Evolutionary conservation across 2,113 vertebrate genomes (phyloP), one percentile per base, ranked within the genome.

Genomic region (Grallaria varia): DNA sequence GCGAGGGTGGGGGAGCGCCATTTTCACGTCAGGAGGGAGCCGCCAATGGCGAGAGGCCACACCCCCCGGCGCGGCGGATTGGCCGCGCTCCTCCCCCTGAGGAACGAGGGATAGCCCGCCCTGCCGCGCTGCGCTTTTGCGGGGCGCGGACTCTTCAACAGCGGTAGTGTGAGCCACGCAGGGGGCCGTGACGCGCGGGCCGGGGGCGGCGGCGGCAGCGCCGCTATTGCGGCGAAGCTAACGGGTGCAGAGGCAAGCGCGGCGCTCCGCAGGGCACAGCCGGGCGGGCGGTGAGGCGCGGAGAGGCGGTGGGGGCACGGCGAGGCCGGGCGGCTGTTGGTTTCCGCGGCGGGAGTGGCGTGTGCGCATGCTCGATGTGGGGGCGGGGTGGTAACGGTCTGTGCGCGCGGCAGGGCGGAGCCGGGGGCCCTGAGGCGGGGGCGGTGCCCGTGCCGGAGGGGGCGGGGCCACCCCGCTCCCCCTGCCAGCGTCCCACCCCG

Each of bases 141-240:
- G 49, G 90, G 78, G 95, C 81, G 92, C 93, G 77, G 93, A 81
- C 94, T 89, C 68, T 93, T 89, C n/a, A 84, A 79, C 53, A 73
- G 85, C 77, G 64, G 39, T 64, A 89, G 40, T 66, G 42, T 10
- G 83, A 66, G 64, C 58, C 4, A 74, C n/a, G 67, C 27, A 22
- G 49, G n/a, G 52, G 6, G 44, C 21, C 3, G 56, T 6, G 40
- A 11, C 30, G 31, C 15, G 60, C 27, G 39, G 37, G 37, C 2
- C 42, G 4, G 6, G 2, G 28, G 52, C 52, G 40, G 59, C 5
- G 37, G 18, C 22, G 31, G 6, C 50, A 50, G 63, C 24, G 76
- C 18, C 19, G 44, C 23, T 64, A n/a, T n/a, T n/a, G 73, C 63
- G 77, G 27, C 45, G 33, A 67, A 20, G 7, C 27, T n/a, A 49